Evolutionary conservation across 1,140 invertebrate species (phyloP).

Genomic region (Hestina assimilis): DNA sequence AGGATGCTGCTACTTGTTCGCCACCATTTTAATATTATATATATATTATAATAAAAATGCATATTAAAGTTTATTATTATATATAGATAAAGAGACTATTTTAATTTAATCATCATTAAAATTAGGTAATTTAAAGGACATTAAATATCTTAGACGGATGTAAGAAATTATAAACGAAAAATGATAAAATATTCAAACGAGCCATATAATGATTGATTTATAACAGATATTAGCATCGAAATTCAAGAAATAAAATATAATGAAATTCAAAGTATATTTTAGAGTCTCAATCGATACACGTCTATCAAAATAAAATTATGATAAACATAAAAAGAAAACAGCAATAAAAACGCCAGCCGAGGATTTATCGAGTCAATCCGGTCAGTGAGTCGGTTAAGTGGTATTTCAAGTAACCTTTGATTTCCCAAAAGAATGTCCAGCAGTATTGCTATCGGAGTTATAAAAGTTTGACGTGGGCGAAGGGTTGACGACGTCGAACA

Average conservation of each 20-base stretch:
- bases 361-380: slow-evolving; percentile 40
- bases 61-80: no score
- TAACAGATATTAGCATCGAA: neutral
- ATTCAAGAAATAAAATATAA: neutral
- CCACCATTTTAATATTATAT: no score
- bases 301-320: slow-evolving; percentile 29
- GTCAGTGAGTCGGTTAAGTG: slow-evolving; percentile 33
- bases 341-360: slow-evolving; percentile 31
- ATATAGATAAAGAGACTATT: no score
- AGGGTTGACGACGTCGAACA: slow-evolving; percentile 20
- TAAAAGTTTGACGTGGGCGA: slow-evolving; percentile 32
- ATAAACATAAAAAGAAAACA: slow-evolving; percentile 25
- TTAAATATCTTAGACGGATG: neutral
- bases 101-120: no score
- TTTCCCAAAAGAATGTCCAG: slow-evolving; percentile 38
- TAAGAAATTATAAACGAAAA: neutral
- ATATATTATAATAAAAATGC: no score
- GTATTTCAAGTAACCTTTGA: slow-evolving; percentile 39
- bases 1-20: no score
- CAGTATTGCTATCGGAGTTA: slow-evolving; percentile 21
- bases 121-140: no score
- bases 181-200: neutral
- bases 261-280: neutral
- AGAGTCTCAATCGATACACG: neutral
- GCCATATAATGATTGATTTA: neutral